Evolutionary conservation across 2,113 vertebrate species (phyloP).

Genomic region (Vireo altiloquus): DNA sequence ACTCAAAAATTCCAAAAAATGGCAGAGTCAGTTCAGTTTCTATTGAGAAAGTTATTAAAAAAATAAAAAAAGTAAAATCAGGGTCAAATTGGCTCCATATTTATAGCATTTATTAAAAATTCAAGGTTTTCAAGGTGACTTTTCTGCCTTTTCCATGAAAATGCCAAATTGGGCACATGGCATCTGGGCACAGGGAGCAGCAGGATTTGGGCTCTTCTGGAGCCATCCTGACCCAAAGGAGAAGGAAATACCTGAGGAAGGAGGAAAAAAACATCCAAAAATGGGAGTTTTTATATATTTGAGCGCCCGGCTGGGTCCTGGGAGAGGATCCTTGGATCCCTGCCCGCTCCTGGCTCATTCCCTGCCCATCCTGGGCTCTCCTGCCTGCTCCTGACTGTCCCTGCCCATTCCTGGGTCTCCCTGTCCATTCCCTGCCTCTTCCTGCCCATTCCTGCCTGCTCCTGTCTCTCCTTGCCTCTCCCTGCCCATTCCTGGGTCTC

Average conservation of each 20-base stretch:
- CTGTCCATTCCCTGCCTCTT: neutral
- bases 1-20: neutral
- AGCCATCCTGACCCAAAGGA: neutral
- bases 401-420: neutral
- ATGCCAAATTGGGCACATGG: accelerated
- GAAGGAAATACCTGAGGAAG: neutral
- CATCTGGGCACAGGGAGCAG: neutral
- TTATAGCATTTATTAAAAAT: neutral
- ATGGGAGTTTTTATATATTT: accelerated
- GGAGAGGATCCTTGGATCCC: neutral
- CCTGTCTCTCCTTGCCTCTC: too few species aligned
- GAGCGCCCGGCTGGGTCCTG: accelerated
- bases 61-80: accelerated
- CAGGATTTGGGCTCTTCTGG: accelerated
- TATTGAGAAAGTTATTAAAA: neutral
- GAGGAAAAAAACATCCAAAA: neutral
- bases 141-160: neutral
- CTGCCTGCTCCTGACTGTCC: neutral
- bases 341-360: accelerated
- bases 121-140: accelerated
- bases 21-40: accelerated
- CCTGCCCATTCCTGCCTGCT: neutral
- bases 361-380: too few species aligned
- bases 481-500: too few species aligned
- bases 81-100: too few species aligned